These are phyloP conservation scores for Cirrhinus molitorella DNA, from an alignment of 2,797 vertebrate genomes.

Conservation along the genomic window DNA sequence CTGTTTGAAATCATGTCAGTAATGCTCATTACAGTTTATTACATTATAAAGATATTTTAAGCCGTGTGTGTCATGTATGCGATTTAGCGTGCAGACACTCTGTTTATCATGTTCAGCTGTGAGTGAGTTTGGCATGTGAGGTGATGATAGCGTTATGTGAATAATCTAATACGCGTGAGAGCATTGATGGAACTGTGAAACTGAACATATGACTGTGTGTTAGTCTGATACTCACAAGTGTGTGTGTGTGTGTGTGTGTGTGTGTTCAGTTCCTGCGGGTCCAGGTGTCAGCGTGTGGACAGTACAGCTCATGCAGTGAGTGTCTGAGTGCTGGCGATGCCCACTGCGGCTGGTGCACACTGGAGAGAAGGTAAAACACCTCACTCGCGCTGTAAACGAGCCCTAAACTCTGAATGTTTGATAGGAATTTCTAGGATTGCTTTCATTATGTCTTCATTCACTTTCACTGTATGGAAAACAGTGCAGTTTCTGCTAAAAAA, in stretches of 20 bases:
- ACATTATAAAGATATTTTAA: neutral
- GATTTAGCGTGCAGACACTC: neutral
- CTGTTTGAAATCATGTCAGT: too few species aligned
- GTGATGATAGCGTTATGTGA: conserved; percentile 39
- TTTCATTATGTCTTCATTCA: too few species aligned
- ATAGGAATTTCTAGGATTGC: too few species aligned
- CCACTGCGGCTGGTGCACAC: conserved; percentile 95
- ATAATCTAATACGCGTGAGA: conserved; percentile 6
- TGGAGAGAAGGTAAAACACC: conserved; percentile 89
- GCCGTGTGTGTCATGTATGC: neutral
- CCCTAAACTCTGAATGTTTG: neutral
- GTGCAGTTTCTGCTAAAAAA: neutral
- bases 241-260: conserved; percentile 26
- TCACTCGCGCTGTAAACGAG: too few species aligned
- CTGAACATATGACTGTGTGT: conserved; percentile 42
- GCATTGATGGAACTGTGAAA: conserved; percentile 51
- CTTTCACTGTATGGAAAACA: neutral
- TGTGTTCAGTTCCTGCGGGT: conserved; percentile 86
- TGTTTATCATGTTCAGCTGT: conserved; percentile 21
- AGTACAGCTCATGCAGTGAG: conserved; percentile 84
- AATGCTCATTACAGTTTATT: neutral
- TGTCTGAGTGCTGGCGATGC: conserved; percentile 89
- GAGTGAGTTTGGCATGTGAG: neutral
- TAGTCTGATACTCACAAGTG: conserved; percentile 21
- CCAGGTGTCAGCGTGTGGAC: conserved; percentile 88